phyloP scores from a whole-genome alignment of 2,888 invertebrate genomes.

The Scelioninae gen. 2 region DNA sequence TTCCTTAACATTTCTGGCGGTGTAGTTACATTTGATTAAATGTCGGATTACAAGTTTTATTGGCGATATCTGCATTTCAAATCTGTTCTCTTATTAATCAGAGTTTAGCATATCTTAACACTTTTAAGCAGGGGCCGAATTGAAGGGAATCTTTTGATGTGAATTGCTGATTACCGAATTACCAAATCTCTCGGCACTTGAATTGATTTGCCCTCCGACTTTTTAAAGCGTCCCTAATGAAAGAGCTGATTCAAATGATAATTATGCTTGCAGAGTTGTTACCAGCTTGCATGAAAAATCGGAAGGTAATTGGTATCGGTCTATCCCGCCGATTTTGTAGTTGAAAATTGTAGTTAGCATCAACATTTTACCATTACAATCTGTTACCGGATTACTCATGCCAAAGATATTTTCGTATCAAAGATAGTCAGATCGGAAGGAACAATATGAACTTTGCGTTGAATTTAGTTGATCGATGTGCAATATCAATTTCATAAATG shows the following conservation, averaged over 20 bases:
- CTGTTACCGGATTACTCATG: no score
- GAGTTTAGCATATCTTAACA: constrained; percentile 33
- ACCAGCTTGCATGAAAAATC: constrained; percentile 1
- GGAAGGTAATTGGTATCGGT: constrained; percentile 6
- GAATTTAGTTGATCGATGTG: no score
- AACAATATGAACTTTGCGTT: no score
- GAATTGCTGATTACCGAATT: constrained; percentile 28
- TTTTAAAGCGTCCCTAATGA: constrained; percentile 4
- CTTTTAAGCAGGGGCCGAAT: constrained; percentile 9
- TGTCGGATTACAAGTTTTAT: constrained; percentile 25
- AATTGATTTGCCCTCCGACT: not conserved
- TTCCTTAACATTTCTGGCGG: constrained; percentile 21
- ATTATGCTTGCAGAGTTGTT: constrained; percentile 2
- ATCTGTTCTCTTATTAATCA: constrained; percentile 34
- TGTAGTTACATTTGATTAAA: constrained; percentile 29
- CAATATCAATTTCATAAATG: no score
- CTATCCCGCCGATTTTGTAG: no score
- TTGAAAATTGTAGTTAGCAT: no score
- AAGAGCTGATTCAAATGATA: constrained; percentile 9
- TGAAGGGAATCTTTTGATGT: constrained; percentile 14
- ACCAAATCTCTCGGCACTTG: constrained; percentile 16
- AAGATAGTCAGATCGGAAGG: no score
- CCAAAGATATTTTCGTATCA: no score
- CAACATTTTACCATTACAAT: no score
- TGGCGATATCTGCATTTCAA: constrained; percentile 10